Evolutionary conservation across 2,113 vertebrate genomes (phyloP), one percentile per base, ranked within the genome.

Genomic region (Pseudonaja textilis): DNA sequence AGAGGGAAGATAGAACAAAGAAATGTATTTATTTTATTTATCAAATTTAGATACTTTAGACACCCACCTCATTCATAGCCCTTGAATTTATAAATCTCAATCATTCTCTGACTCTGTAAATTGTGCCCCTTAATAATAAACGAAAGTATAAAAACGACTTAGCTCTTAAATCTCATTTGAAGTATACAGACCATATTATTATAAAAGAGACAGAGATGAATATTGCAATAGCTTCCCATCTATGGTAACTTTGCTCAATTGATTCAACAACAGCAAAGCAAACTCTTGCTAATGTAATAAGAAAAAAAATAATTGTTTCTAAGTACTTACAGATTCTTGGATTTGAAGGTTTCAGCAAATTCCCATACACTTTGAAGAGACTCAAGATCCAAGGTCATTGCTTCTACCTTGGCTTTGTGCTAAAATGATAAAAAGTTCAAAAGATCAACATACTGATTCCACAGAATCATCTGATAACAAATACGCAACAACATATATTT

Each of bases 381-480:
- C 90, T 98, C 97, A 88, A 99, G 97, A 97, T 99, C 98, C 95
- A 99, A 98, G 97, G 98, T 98, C 98, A 99, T 98, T 95, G 98
- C 98, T 97, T 99, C 99, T 64, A 99, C 98, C 96, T 98, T 98
- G 93, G 99, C 99, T 98, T 99, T 99, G 95, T 98, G 98, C 99
- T 99, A 97, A 93, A 98, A 97, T 39, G 94, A 97, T 93, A 97
- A 95, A 96, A 91, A 95, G 57, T 95, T 91, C 93, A 93, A 95
- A 96, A 96, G 94, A 98, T 97, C 95, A 96, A 97, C 95, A 96
- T 96, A 95, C 94, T 96, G 93, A 94, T 91, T 96, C 97, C 96
- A 93, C 86, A 92, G 95, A 90, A 96, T 97, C 96, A 90, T 23
- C 86, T 97, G 97, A 96, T 95, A 97, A 94, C 92, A 96, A 97